Conservation (phyloP, 2,797 vertebrate genomes). For the Salarias fasciatus region DNA sequence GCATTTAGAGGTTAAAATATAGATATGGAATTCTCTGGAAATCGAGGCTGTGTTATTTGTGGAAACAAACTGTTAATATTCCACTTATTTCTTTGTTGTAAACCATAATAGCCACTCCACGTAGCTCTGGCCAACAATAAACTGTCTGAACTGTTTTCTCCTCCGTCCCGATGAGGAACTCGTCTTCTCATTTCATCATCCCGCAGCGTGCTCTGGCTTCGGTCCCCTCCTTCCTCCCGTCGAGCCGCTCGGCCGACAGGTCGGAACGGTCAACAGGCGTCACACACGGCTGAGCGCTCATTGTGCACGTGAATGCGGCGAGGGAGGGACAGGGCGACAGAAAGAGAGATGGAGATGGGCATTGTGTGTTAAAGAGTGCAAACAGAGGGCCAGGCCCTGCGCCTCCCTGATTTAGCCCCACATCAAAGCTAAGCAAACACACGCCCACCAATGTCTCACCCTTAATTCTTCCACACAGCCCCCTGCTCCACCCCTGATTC, state of each 20-base stretch:
- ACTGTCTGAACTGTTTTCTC: slow-evolving; percentile 10
- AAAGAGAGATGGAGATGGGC: slow-evolving; percentile 82
- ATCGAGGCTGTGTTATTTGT: no score
- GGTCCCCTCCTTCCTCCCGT: slow-evolving; percentile 26
- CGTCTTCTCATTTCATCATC: slow-evolving; percentile 39
- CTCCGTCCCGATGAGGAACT: slow-evolving; percentile 36
- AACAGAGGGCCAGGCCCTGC: slow-evolving; percentile 79
- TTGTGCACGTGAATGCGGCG: slow-evolving; percentile 86
- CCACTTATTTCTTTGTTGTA: no score
- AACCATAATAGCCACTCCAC: no score
- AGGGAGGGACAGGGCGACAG: slow-evolving; percentile 79
- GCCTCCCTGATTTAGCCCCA: slow-evolving; percentile 76
- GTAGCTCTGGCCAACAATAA: slow-evolving; percentile 28
- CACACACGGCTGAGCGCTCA: slow-evolving; percentile 85
- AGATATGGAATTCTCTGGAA: no score
- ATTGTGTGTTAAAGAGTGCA: slow-evolving; percentile 83
- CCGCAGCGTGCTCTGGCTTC: slow-evolving; percentile 22
- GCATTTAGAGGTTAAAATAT: no score
- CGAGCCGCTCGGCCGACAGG: slow-evolving; percentile 70
- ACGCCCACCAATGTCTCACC: slow-evolving; percentile 56
- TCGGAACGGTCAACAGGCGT: slow-evolving; percentile 91
- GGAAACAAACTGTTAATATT: no score
- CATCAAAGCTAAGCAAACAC: slow-evolving; percentile 96
- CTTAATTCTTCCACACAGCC: slow-evolving; percentile 57
- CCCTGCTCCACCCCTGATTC: slow-evolving; percentile 43